These are phyloP conservation scores for Heptranchias perlo DNA, from an alignment of 2,113 vertebrate genomes.

Conservation along the genomic window DNA sequence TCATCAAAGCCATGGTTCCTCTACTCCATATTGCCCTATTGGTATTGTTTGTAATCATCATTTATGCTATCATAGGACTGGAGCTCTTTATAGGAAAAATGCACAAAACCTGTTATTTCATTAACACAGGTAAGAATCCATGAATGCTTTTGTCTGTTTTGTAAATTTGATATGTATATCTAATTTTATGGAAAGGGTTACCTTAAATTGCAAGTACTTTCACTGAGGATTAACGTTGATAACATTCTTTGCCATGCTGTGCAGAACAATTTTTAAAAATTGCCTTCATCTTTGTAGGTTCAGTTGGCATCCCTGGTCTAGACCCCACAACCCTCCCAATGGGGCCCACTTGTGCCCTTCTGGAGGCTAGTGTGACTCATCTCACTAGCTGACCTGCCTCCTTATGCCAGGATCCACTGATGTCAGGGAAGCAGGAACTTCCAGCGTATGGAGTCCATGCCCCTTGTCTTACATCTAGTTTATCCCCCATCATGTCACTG, in stretches of 20 bases:
- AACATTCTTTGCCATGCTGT: neutral
- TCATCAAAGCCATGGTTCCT: conserved; percentile 99
- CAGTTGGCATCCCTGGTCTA: neutral
- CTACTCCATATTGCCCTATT: conserved; percentile 98
- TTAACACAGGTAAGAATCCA: conserved; percentile 70
- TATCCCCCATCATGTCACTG: no score
- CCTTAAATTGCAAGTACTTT: neutral
- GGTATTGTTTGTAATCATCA: conserved; percentile 99
- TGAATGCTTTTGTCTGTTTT: neutral
- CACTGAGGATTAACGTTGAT: neutral
- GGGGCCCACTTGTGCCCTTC: neutral
- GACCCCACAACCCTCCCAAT: neutral
- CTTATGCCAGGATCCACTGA: neutral
- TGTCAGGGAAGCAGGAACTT: neutral
- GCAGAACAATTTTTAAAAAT: neutral
- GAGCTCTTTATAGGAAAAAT: conserved; percentile 99
- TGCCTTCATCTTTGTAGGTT: neutral
- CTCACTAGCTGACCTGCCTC: neutral
- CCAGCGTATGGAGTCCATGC: no score
- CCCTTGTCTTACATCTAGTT: no score
- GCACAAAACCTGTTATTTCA: conserved; percentile 91
- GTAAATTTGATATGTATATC: neutral
- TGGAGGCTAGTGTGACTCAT: neutral
- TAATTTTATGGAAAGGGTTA: neutral
- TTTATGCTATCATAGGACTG: conserved; percentile 99